These are phyloP conservation scores for Spodoptera littoralis DNA, from an alignment of 2,888 invertebrate species.

Conservation along the genomic window DNA sequence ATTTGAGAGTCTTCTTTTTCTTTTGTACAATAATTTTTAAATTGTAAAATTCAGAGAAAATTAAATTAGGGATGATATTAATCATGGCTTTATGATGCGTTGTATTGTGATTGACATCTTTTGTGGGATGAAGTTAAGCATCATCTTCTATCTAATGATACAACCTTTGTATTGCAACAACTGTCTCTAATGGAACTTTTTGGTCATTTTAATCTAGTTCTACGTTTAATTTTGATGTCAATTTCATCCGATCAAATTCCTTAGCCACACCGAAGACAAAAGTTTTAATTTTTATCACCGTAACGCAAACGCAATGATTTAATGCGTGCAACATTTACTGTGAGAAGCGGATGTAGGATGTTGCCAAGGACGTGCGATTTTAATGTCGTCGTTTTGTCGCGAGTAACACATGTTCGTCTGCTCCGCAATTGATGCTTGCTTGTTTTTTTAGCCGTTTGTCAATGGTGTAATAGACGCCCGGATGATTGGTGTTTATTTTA, in stretches of 20 bases:
- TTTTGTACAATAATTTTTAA: no score
- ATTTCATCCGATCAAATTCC: neutral
- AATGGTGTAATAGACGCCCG: slow-evolving; percentile 52
- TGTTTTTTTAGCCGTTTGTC: slow-evolving; percentile 37
- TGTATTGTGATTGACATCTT: no score
- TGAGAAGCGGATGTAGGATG: slow-evolving; percentile 87
- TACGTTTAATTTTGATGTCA: neutral
- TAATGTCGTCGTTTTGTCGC: slow-evolving; percentile 78
- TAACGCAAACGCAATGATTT: slow-evolving; percentile 64
- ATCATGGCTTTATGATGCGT: no score
- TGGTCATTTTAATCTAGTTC: no score
- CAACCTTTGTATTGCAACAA: no score
- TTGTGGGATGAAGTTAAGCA: no score
- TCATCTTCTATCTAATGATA: no score
- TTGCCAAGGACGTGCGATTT: slow-evolving; percentile 82
- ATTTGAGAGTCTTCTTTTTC: neutral
- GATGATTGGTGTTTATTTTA: slow-evolving; percentile 32
- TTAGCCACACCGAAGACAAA: slow-evolving; percentile 9
- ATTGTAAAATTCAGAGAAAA: no score
- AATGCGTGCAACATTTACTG: slow-evolving; percentile 66
- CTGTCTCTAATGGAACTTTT: no score
- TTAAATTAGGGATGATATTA: no score
- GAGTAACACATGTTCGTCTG: slow-evolving; percentile 61
- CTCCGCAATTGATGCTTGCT: slow-evolving; percentile 49
- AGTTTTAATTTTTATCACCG: slow-evolving; percentile 53